Conservation (phyloP, 2,888 invertebrate genomes). For the Morinoia aosen region DNA sequence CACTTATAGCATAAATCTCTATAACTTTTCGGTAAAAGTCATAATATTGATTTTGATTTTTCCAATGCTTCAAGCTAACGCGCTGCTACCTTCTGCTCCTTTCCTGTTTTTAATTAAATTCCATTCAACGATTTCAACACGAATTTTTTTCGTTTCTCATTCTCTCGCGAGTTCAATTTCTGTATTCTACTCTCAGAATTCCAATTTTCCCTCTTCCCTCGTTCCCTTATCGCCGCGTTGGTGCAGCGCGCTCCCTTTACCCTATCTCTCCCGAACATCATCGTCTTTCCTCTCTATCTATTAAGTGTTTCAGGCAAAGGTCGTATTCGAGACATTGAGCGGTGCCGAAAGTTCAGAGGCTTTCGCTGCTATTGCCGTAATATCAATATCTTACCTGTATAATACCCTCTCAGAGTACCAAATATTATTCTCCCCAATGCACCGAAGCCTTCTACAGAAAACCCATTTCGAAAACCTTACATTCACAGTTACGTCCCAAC, state of each 20-base stretch:
- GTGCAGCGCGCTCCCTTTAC: background rate
- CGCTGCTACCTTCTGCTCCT: no score
- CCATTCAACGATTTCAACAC: background rate
- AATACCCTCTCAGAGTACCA: constrained; percentile 48
- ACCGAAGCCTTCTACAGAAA: constrained; percentile 54
- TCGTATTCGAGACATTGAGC: constrained; percentile 50
- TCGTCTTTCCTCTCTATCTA: constrained; percentile 51
- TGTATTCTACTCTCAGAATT: background rate
- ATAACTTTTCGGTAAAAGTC: no score
- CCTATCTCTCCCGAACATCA: constrained; percentile 9
- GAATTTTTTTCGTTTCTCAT: background rate
- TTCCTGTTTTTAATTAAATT: background rate
- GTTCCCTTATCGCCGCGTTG: background rate
- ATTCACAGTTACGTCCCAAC: constrained; percentile 54
- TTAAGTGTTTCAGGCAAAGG: constrained; percentile 51
- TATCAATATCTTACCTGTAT: constrained; percentile 54
- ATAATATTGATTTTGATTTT: no score
- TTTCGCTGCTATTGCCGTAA: constrained; percentile 53
- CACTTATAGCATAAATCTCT: no score
- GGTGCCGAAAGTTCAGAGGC: constrained; percentile 53
- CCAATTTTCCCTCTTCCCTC: background rate
- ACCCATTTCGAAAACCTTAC: constrained; percentile 54
- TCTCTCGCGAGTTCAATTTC: background rate
- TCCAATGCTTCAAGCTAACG: no score
- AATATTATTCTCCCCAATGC: constrained; percentile 54